phyloP scores from a whole-genome alignment of 2,888 invertebrate genomes.

The Volucella bombylans region DNA sequence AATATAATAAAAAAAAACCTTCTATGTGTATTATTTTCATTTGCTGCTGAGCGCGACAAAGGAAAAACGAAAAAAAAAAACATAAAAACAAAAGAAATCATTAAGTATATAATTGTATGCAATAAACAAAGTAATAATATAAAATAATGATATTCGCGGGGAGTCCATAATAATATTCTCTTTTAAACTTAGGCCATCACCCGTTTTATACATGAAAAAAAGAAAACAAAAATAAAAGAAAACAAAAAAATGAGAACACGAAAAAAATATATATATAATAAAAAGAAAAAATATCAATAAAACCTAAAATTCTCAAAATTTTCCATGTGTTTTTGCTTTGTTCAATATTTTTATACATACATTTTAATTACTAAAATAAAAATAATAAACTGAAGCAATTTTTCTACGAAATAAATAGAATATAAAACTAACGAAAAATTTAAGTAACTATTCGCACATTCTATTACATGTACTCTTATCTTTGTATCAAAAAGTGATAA shows the following conservation, averaged over 20 bases:
- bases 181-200: constrained; percentile 73
- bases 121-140: constrained; percentile 69
- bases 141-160: constrained; percentile 71
- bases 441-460: constrained; percentile 28
- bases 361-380: not conserved
- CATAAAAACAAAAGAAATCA: constrained; percentile 20
- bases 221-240: constrained; percentile 22
- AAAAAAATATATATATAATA: constrained; percentile 9
- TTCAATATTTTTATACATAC: constrained; percentile 36
- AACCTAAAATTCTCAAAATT: constrained; percentile 68
- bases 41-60: constrained; percentile 74
- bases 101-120: constrained; percentile 72
- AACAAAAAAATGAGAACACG: constrained; percentile 10
- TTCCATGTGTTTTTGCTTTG: constrained; percentile 70
- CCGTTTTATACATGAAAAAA: constrained; percentile 72
- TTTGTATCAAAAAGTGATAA: constrained; percentile 33
- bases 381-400: constrained; percentile 3
- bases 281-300: constrained; percentile 63
- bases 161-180: constrained; percentile 73
- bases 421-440: constrained; percentile 13
- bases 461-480: not conserved
- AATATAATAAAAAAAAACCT: constrained; percentile 69
- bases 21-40: constrained; percentile 73
- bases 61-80: constrained; percentile 57
- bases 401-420: constrained; percentile 12